Conservation (phyloP, 1,140 invertebrate genomes). For the Zaprionus ornatus region DNA sequence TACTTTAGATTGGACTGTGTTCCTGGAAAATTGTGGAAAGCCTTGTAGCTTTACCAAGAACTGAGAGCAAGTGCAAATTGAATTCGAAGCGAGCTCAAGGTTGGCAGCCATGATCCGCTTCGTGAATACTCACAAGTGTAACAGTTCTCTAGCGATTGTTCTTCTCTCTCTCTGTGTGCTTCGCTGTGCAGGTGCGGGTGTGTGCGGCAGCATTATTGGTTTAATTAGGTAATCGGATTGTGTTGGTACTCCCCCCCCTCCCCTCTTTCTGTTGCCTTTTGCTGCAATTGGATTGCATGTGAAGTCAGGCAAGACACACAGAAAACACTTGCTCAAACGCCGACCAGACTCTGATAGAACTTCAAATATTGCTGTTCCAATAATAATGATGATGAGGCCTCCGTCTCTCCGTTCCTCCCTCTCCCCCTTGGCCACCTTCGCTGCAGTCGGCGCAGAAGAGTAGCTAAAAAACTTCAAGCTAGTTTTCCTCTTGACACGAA, state of each 20-base stretch:
- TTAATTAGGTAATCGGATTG: constrained; percentile 56
- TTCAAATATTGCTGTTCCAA: constrained; percentile 2
- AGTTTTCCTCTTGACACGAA: constrained; percentile 24
- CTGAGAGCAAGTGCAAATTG: too few relatives aligned
- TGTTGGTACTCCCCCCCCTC: constrained; percentile 9
- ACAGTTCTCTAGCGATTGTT: not conserved
- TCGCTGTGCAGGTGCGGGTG: not conserved
- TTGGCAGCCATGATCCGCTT: not conserved
- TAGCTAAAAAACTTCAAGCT: not conserved
- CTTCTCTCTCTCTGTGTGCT: constrained; percentile 10
- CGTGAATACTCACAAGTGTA: constrained; percentile 38
- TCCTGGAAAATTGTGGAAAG: too few relatives aligned
- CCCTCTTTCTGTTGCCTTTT: not conserved
- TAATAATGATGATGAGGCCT: not conserved
- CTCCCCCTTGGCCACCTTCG: not conserved
- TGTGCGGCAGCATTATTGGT: constrained; percentile 33
- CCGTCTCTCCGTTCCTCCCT: not conserved
- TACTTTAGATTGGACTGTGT: too few relatives aligned
- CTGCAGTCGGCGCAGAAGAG: not conserved
- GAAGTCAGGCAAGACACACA: not conserved
- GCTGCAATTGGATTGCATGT: constrained; percentile 25
- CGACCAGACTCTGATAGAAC: constrained; percentile 5
- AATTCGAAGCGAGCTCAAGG: constrained; percentile 12
- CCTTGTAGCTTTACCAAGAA: not conserved
- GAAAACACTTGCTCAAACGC: constrained; percentile 26